Percentiles rank a stretch among this genome's conserved stretches.
Evolutionary conservation across 2,888 invertebrate genomes (phyloP).

Genomic region (Zele albiditarsus): DNA sequence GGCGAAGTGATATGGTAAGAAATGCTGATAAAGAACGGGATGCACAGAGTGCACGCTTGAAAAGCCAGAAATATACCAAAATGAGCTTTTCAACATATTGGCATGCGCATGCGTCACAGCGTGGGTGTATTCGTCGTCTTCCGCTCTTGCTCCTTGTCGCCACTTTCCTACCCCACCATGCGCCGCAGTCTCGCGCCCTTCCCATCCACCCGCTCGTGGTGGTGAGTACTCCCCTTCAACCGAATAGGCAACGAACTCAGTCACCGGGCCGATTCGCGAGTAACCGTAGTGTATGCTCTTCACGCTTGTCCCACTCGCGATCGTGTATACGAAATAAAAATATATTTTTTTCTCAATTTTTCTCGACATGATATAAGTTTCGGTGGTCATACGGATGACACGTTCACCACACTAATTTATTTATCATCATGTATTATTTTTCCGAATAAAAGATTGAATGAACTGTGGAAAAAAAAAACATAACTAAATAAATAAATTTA

Average conservation of each 20-base stretch:
- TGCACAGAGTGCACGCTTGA: background rate
- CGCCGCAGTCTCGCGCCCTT: conserved; percentile 46
- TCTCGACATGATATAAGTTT: background rate
- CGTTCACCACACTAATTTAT: no score
- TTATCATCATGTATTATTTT: background rate
- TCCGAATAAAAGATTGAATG: background rate
- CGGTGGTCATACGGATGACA: background rate
- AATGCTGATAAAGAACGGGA: background rate
- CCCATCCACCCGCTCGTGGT: conserved; percentile 58
- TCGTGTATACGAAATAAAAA: background rate
- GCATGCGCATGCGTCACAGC: conserved; percentile 61
- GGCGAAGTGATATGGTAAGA: background rate
- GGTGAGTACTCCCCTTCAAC: conserved; percentile 51
- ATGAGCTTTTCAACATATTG: conserved; percentile 20
- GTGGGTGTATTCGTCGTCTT: conserved; percentile 66
- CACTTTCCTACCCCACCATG: conserved; percentile 47
- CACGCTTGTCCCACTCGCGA: conserved; percentile 38
- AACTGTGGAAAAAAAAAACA: background rate
- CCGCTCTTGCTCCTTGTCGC: conserved; percentile 55
- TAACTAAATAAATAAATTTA: background rate
- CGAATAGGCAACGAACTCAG: conserved; percentile 60
- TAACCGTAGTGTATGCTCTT: conserved; percentile 57
- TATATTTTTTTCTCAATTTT: background rate
- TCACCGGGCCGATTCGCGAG: conserved; percentile 70
- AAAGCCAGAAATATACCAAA: conserved; percentile 22